These are phyloP conservation scores for Phymastichus coffea DNA, from an alignment of 1,140 invertebrate species.

Conservation along the genomic window DNA sequence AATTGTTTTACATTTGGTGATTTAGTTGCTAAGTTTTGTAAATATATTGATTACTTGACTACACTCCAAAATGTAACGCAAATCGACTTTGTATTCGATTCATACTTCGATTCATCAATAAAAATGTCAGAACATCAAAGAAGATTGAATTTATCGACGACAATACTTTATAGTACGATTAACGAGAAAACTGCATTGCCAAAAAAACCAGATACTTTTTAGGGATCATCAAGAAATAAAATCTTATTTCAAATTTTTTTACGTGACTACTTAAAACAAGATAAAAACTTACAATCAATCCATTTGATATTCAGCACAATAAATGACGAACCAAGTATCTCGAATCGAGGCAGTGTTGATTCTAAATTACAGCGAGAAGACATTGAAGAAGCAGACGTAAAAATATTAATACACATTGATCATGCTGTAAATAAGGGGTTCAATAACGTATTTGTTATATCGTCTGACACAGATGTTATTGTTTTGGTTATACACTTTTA, in stretches of 20 bases:
- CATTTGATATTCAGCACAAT: not conserved
- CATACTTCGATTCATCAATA: not conserved
- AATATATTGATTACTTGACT: not conserved
- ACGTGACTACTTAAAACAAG: not conserved
- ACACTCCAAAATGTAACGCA: not conserved
- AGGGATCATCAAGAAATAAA: not conserved
- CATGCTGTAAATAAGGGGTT: not conserved
- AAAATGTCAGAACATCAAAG: not conserved
- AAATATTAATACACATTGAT: not conserved
- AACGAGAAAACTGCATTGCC: not conserved
- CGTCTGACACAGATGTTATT: not conserved
- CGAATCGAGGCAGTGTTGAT: not conserved
- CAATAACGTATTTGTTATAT: not conserved
- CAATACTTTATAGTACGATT: not conserved
- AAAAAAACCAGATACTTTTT: not conserved
- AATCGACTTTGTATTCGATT: constrained; percentile 20
- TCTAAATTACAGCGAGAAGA: not conserved
- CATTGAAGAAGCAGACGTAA: not conserved
- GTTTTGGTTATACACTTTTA: not conserved
- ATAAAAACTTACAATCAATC: not conserved
- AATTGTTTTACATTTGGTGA: not conserved
- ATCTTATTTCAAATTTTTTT: not conserved
- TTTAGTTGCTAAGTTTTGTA: not conserved
- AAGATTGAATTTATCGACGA: not conserved
- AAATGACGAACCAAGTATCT: not conserved